Percentiles rank a stretch among this genome's conserved stretches.
phyloP scores from a whole-genome alignment of 1,140 invertebrate genomes.

The Drosophila triauraria region DNA sequence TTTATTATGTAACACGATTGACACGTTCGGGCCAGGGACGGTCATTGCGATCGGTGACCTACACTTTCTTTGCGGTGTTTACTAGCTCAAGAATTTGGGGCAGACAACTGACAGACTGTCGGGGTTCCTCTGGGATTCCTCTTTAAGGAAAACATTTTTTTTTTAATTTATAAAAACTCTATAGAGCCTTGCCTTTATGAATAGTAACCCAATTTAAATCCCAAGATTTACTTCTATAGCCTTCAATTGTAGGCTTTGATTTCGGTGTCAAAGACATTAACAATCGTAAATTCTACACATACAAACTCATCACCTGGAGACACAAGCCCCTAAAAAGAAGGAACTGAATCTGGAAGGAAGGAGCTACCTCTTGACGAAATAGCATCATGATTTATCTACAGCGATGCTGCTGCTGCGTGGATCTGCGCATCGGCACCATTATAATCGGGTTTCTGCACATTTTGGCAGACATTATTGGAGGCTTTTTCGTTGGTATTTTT shows the following conservation, averaged over 20 bases:
- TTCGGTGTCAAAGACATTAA: conserved; percentile 2
- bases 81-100: not conserved
- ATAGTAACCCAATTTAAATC: not conserved
- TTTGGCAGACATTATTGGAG: conserved; percentile 26
- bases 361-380: not conserved
- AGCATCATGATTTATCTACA: conserved; percentile 68
- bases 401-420: conserved; percentile 54
- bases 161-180: too few species aligned
- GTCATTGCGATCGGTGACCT: conserved; percentile 54
- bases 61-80: conserved; percentile 1
- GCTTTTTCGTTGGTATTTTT: conserved; percentile 28
- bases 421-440: conserved; percentile 55
- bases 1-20: conserved; percentile 71
- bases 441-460: conserved; percentile 30
- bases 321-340: not conserved
- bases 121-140: not conserved
- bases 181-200: not conserved
- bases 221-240: too few species aligned
- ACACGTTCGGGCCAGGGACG: conserved; percentile 56
- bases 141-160: too few species aligned
- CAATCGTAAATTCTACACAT: not conserved
- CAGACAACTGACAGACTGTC: not conserved
- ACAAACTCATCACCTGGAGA: not conserved
- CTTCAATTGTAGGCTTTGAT: not conserved
- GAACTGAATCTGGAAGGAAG: not conserved